phyloP scores from a whole-genome alignment of 2,797 vertebrate genomes.

The Halcyon badia region DNA sequence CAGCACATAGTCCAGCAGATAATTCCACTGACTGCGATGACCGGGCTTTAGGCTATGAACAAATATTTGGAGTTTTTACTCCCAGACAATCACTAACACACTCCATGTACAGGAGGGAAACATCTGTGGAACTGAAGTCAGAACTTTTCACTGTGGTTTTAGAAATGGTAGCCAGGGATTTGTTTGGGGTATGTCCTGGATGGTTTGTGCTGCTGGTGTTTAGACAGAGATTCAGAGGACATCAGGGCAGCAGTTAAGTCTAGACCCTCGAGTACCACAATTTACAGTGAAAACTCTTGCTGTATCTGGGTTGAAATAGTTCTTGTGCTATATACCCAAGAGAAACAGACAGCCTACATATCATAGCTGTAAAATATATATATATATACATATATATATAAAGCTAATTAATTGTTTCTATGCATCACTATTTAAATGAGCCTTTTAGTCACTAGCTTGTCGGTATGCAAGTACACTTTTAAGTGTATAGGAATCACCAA shows the following conservation, averaged over 20 bases:
- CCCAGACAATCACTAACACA: background rate
- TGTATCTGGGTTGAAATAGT: background rate
- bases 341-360: background rate
- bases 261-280: fast-evolving
- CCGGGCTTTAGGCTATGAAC: background rate
- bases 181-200: background rate
- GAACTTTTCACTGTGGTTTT: background rate
- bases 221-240: background rate
- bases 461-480: background rate
- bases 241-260: fast-evolving
- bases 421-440: background rate
- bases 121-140: background rate
- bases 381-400: background rate
- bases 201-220: background rate
- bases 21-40: background rate
- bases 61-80: background rate
- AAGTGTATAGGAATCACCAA: background rate
- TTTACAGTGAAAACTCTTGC: background rate
- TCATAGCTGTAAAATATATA: background rate
- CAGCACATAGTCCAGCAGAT: background rate
- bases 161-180: background rate
- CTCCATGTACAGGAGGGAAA: background rate
- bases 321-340: fast-evolving
- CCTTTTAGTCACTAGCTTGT: background rate
- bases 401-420: background rate